Evolutionary conservation across 2,888 invertebrate species (phyloP), one percentile per base, ranked within the genome.

Genomic region (Hydropsyche betteni): DNA sequence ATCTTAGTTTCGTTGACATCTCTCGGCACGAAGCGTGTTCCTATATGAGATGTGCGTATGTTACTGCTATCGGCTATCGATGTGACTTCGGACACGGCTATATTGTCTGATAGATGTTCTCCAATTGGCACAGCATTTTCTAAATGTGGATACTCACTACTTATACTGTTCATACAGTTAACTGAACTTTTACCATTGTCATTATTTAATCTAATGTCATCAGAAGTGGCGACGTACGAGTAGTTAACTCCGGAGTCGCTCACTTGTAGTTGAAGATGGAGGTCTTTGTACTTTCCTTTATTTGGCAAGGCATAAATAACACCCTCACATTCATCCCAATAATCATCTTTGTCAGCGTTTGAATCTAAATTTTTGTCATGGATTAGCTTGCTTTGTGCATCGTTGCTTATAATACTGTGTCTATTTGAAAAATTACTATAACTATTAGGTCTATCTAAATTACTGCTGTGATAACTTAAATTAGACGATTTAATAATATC

Each of bases 251-350:
- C 87, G 81, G 86, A 86, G 74, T 87, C 87, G 55, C 87, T 88
- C 0, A 88, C 87, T 81, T 88, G 88, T 34, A 88, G 76, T 75
- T 87, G 87, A 0, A 88, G 81, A 77, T 88, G 88, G 73, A 86
- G 80, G 75, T 88, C 87, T 75, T 88, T 88, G 70, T 87, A 88
- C 76, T 87, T 87, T 4, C 88, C 88, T 77, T 88, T 88, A 76
- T 88, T 88, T 0, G 88, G 88, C 53, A 88, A 81, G 7, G 88
- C 88, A 80, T 88, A 88, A 12, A 88, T 88, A 0, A 88, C 88
- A 0, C 88, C 88, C 80, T 87, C 87, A 0, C 87, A 87, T 76
- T 88, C 90, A 33, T 89, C 90, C 83, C 90, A 90, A 80, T 87
- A 88, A 76, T 88, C 89, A 81, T 90, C 89, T 64, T 89, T 89